Base-by-base conservation (phyloP, 2,113 vertebrate genomes). In the Anas platyrhynchos region DNA sequence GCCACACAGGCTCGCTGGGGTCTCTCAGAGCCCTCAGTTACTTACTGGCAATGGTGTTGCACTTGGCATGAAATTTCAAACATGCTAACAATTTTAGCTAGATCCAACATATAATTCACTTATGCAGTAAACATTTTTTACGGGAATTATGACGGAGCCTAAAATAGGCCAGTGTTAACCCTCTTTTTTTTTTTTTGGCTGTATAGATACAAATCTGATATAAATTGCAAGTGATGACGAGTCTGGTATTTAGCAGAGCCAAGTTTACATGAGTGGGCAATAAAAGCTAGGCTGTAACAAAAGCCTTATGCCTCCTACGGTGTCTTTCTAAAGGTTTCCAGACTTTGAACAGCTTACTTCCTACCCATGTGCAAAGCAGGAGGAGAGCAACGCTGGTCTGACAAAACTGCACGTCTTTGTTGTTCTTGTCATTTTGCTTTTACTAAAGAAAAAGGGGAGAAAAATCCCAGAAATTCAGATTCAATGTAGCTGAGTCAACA, bases 241-340 rank as follows among this genome's bases (percentile, higher is more conserved):
- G 32, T 81, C 13, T 89, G 79, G 38, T 82, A 41, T 93, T 94
- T 74, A 50, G n/a, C 72, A 78, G 56, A 94, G 67, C 83, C 69
- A 83, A 55, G 25, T 83, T 29, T 32, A 77, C 75, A 16, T 72
- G n/a, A 43, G 68, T 71, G 41, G 68, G 65, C 50, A 83, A 43
- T 38, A 77, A 71, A 3, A 74, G n/a, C 56, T 50, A 41, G 73
- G 55, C 23, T 74, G 10, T 46, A 71, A 67, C 52, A 44, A 63
- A 93, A 87, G 22, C 23, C 22, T 86, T 14, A 29, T 52, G 13
- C 21, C 11, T 71, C 25, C 27, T 92, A 61, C 36, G 41, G 50
- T 22, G 9, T 68, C 27, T 38, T 50, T 27, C 61, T 13, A 58
- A 22, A 20, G 5, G 0, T 38, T 66, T 54, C n/a, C 68, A 86